A percentile compares a stretch with the other conserved stretches of the same genome.
Conservation (phyloP, 2,113 vertebrate species). For the Antigone vipio region DNA sequence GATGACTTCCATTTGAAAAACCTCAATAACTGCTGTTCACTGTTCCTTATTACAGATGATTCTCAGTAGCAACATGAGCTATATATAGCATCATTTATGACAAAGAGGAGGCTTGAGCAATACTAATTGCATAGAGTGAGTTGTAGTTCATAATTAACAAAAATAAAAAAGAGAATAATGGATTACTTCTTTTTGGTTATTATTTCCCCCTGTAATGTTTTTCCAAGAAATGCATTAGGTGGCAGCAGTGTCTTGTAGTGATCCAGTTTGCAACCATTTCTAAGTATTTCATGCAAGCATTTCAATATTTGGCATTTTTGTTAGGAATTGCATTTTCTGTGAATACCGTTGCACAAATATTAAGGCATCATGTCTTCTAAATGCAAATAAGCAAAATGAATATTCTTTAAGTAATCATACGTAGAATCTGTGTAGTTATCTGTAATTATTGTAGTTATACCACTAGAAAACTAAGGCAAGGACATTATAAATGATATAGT, state of each 20-base stretch:
- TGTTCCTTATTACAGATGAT: not conserved
- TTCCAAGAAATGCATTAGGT: conserved; percentile 12
- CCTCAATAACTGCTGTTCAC: not conserved
- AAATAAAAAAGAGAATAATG: not conserved
- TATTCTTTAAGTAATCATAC: not conserved
- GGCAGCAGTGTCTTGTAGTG: conserved; percentile 28
- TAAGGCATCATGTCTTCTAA: not conserved
- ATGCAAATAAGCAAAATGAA: not conserved
- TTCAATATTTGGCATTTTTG: not conserved
- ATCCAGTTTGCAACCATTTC: not conserved
- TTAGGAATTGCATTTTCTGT: not conserved
- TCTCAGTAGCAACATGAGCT: not conserved
- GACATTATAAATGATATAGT: not conserved
- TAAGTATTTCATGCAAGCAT: not conserved
- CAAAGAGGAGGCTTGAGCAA: not conserved
- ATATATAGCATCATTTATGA: not conserved
- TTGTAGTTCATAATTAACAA: not conserved
- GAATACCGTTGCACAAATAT: not conserved
- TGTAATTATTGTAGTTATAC: not conserved
- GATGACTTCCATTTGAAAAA: not conserved
- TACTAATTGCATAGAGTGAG: not conserved
- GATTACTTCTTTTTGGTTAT: not conserved
- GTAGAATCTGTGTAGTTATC: not conserved
- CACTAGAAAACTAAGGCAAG: not conserved
- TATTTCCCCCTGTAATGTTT: not conserved